Evolutionary conservation across 1,140 invertebrate species (phyloP), one percentile per base, ranked within the genome.

Genomic region (Cecropterus lyciades): DNA sequence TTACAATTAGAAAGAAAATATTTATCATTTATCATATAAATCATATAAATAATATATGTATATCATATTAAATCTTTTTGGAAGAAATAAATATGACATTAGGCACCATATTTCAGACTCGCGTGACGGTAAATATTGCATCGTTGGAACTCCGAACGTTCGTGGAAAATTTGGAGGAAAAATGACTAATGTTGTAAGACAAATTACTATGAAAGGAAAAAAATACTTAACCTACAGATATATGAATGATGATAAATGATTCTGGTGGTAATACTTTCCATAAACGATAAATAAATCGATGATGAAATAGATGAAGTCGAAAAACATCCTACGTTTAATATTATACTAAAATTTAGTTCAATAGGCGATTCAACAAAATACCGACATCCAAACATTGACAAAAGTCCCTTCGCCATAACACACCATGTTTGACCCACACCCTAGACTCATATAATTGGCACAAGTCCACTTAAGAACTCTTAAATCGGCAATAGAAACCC

Each of bases 401-500:
- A 30, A 27, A 53, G 30, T 14, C 51, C 42, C 20, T 43, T 24
- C 14, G 51, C 13, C 30, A 52, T 45, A 53, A 64, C 40, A n/a
- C n/a, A n/a, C n/a, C n/a, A 64, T 16, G 37, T 64, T 52, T 64
- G 49, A 52, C 24, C 49, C 49, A 30, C 59, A 45, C 60, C 51
- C 64, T 30, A 63, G 33, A 65, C 64, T 69, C 69, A 37, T 49
- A 56, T 77, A 79, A 81, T 79, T 81, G 79, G 75, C 80, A 75
- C 64, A 70, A 79, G 73, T 75, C 69, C 77, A 82, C 78, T 82
- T 63, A 66, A 80, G 72, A 43, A 48, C 75, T 67, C 66, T 72
- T 60, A 56, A 70, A 70, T 57, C 68, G 65, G 67, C 73, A 71
- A 76, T 82, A 77, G 75, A 81, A 84, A 81, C 78, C 84, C 83